Evolutionary conservation across 2,113 vertebrate species (phyloP).

Genomic region (Todiramphus chloris): DNA sequence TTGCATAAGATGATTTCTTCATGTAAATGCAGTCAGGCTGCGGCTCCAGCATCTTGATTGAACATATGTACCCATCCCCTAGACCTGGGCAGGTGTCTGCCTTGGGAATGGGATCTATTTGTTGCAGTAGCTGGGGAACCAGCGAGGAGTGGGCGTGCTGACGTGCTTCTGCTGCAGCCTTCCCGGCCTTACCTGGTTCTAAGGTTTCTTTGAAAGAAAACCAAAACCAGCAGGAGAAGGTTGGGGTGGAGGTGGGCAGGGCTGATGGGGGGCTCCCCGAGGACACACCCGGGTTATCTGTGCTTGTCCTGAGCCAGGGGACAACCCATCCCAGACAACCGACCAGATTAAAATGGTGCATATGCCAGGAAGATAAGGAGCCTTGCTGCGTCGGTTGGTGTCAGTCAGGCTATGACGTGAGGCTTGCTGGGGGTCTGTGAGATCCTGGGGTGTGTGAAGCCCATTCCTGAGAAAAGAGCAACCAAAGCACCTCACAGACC

Average conservation of each 20-base stretch:
- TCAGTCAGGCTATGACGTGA: background rate
- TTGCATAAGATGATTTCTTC: slow-evolving; percentile 54
- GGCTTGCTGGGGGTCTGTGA: background rate
- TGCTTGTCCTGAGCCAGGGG: background rate
- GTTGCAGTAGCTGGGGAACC: background rate
- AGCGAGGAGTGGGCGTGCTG: background rate
- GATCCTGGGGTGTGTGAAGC: background rate
- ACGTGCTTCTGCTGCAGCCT: background rate
- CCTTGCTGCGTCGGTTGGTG: background rate
- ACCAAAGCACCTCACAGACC: background rate
- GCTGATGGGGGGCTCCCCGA: background rate
- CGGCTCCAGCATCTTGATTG: background rate
- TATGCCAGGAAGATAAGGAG: background rate
- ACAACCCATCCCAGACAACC: rapidly evolving
- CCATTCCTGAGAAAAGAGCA: background rate
- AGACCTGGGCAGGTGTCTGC: background rate
- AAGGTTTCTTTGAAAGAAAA: background rate
- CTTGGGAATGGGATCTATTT: background rate
- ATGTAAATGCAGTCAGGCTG: slow-evolving; percentile 2
- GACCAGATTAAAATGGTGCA: background rate
- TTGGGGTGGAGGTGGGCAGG: background rate
- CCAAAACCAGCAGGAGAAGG: no score
- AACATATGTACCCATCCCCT: background rate
- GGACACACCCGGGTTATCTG: background rate
- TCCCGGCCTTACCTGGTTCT: background rate